These are phyloP conservation scores for Trichomalopsis sarcophagae DNA, from an alignment of 1,140 invertebrate species.

Conservation along the genomic window DNA sequence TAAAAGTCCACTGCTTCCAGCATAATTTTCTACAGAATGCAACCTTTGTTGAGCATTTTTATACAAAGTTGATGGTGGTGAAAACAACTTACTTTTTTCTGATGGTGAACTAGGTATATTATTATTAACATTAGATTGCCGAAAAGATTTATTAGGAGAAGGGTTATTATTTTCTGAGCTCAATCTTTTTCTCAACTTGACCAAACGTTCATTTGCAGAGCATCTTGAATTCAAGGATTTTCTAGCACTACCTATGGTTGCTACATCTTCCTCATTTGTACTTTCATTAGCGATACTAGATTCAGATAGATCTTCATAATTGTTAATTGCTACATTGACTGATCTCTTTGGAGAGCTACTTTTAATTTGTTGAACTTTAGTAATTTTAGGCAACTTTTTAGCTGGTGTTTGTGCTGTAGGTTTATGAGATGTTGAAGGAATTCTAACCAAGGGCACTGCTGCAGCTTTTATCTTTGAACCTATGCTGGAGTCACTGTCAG, in stretches of 20 bases:
- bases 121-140: not conserved
- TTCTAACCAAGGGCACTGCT: not conserved
- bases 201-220: slow-evolving; percentile 58
- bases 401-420: not conserved
- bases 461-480: slow-evolving; percentile 18
- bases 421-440: not conserved
- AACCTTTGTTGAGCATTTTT: slow-evolving; percentile 55
- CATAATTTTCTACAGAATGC: slow-evolving; percentile 37
- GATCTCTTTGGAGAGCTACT: slow-evolving; percentile 54
- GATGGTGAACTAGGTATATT: not conserved
- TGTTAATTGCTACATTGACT: slow-evolving; percentile 44
- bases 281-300: not conserved
- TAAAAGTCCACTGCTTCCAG: slow-evolving; percentile 17
- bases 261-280: not conserved
- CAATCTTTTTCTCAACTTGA: slow-evolving; percentile 56
- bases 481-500: not conserved
- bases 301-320: not conserved
- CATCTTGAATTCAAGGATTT: slow-evolving; percentile 35
- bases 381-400: slow-evolving; percentile 10
- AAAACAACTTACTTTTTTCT: slow-evolving; percentile 42
- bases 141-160: not conserved
- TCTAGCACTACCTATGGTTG: not conserved
- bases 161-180: slow-evolving; percentile 10
- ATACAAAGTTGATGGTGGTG: slow-evolving; percentile 45
- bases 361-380: slow-evolving; percentile 33